A percentile compares a stretch with the other conserved stretches of the same genome.
Evolutionary conservation across 2,113 vertebrate species (phyloP).

Genomic region (Menidia beryllina): DNA sequence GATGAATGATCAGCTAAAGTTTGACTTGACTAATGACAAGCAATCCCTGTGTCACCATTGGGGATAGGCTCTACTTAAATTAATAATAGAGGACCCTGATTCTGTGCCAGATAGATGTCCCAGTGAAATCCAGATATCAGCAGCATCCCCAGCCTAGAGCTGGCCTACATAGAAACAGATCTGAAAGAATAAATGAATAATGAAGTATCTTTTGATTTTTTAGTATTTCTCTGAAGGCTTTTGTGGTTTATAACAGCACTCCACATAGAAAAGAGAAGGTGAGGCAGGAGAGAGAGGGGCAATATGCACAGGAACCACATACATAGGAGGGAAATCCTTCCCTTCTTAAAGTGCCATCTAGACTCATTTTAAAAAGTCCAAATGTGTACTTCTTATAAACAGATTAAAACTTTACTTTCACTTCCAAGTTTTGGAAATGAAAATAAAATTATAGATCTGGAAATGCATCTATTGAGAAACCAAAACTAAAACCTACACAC

Average conservation of each 20-base stretch:
- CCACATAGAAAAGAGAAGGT: constrained; percentile 35
- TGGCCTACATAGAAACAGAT: constrained; percentile 74
- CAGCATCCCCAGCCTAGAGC: constrained; percentile 64
- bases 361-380: not conserved
- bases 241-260: constrained; percentile 48
- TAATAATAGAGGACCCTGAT: constrained; percentile 56
- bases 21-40: constrained; percentile 45
- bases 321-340: not conserved
- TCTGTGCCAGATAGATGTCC: constrained; percentile 58
- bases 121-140: constrained; percentile 62
- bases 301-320: not conserved
- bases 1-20: constrained; percentile 38
- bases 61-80: constrained; percentile 56
- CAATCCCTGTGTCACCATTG: constrained; percentile 11
- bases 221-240: constrained; percentile 50
- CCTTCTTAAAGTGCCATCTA: not conserved
- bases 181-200: constrained; percentile 78
- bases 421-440: too few species aligned
- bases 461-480: constrained; percentile 10
- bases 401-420: not conserved
- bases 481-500: constrained; percentile 6
- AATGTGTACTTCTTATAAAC: not conserved
- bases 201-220: constrained; percentile 58
- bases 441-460: too few species aligned
- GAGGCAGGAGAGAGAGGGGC: constrained; percentile 9